These are phyloP conservation scores for Anolis apletophallus DNA, from an alignment of 2,797 vertebrate species.

Conservation along the genomic window DNA sequence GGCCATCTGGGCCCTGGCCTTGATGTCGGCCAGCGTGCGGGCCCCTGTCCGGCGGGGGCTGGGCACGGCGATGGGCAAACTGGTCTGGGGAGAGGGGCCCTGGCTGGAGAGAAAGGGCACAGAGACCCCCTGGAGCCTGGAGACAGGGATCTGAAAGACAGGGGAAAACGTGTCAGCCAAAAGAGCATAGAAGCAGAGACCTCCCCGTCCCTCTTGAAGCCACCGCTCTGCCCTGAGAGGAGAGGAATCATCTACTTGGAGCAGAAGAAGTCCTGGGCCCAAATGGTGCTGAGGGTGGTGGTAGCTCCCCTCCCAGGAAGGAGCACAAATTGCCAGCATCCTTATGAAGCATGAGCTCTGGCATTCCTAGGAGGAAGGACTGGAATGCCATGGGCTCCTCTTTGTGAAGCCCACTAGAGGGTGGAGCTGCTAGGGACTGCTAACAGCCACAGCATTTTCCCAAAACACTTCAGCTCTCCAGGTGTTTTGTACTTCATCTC, in stretches of 20 bases:
- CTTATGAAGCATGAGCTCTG: no score
- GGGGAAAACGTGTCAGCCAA: fast-evolving
- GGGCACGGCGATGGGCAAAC: conserved; percentile 81
- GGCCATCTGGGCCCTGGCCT: conserved; percentile 94
- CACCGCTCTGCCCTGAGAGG: no score
- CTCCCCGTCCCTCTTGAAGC: not conserved
- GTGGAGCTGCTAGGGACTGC: no score
- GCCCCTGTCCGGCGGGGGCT: conserved; percentile 91
- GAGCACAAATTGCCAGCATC: no score
- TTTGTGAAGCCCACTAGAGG: no score
- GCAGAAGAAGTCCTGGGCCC: not conserved
- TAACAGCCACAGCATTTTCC: no score
- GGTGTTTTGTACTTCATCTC: no score
- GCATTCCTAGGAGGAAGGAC: no score
- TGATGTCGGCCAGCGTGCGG: conserved; percentile 96
- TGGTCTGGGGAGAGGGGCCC: conserved; percentile 85
- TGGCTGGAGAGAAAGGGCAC: conserved; percentile 85
- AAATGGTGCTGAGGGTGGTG: not conserved
- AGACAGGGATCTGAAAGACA: conserved; percentile 89
- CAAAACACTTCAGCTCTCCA: no score
- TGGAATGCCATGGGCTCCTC: no score
- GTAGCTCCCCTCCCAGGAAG: not conserved
- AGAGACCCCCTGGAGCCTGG: conserved; percentile 82
- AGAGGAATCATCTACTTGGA: no score
- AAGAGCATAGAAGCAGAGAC: not conserved